These are phyloP conservation scores for Brachyhypopomus occidentalis DNA, from an alignment of 2,113 vertebrate species.

Conservation along the genomic window DNA sequence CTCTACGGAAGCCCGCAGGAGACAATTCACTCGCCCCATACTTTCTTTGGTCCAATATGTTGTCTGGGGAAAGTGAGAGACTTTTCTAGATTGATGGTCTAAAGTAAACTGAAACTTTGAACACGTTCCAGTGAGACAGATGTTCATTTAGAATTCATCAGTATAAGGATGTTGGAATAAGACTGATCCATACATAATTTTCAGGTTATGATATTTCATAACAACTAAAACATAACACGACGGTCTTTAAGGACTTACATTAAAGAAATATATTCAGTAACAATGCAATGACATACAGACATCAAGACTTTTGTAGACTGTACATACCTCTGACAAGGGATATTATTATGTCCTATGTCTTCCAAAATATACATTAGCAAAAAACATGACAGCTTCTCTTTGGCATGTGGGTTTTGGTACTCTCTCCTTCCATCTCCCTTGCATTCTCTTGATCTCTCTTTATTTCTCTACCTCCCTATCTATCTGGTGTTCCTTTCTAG, in stretches of 20 bases:
- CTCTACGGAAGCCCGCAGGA: background rate
- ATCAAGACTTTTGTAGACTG: background rate
- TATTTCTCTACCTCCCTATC: constrained; percentile 25
- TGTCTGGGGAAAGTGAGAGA: background rate
- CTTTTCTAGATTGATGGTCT: background rate
- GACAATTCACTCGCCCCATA: background rate
- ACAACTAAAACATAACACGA: no score
- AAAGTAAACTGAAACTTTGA: background rate
- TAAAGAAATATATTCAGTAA: background rate
- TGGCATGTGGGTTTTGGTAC: constrained; percentile 39
- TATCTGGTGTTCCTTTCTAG: constrained; percentile 20
- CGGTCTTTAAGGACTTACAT: no score
- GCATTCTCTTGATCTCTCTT: background rate
- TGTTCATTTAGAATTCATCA: no score
- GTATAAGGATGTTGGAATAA: background rate
- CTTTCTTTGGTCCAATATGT: background rate
- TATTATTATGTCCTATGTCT: constrained; percentile 29
- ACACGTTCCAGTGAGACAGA: background rate
- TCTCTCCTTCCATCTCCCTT: background rate
- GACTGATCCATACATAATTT: background rate
- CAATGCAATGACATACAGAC: background rate
- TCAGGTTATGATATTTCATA: background rate
- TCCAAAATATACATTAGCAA: constrained; percentile 22
- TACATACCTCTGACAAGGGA: constrained; percentile 40
- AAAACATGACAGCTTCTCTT: constrained; percentile 4